These are phyloP conservation scores for Leptinotarsa haldemani DNA, from an alignment of 2,888 invertebrate genomes.

Conservation along the genomic window DNA sequence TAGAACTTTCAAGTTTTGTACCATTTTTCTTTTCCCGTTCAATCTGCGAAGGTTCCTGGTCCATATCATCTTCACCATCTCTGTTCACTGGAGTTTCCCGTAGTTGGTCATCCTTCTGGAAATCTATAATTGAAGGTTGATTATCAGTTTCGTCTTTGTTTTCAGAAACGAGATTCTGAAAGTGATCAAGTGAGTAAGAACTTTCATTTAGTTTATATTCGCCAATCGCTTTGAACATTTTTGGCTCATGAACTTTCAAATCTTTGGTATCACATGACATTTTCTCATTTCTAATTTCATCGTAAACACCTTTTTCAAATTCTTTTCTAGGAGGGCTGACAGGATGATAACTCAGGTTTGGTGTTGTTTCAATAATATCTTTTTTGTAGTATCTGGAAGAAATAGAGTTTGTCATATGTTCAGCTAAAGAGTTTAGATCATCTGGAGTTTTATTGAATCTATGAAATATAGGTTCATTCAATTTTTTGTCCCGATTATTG, in stretches of 20 bases:
- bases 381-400: constrained; percentile 8
- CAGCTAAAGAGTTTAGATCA: constrained; percentile 7
- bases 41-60: too few species aligned
- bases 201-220: not conserved
- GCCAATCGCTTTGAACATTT: not conserved
- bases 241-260: not conserved
- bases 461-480: not conserved
- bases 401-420: constrained; percentile 13
- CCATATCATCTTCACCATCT: too few species aligned
- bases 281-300: not conserved
- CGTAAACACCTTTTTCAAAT: constrained; percentile 8
- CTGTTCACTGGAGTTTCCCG: too few species aligned
- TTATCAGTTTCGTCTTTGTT: too few species aligned
- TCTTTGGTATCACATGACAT: not conserved
- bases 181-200: too few species aligned
- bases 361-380: not conserved
- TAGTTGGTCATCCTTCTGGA: too few species aligned
- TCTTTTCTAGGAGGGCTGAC: not conserved
- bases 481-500: not conserved
- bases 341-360: not conserved
- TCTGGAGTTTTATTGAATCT: constrained; percentile 1
- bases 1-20: too few species aligned
- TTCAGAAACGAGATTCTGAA: too few species aligned
- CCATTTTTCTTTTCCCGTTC: too few species aligned
- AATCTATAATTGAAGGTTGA: too few species aligned